Evolutionary conservation across 2,888 invertebrate species (phyloP), one percentile per base, ranked within the genome.

Genomic region (Carabus problematicus): DNA sequence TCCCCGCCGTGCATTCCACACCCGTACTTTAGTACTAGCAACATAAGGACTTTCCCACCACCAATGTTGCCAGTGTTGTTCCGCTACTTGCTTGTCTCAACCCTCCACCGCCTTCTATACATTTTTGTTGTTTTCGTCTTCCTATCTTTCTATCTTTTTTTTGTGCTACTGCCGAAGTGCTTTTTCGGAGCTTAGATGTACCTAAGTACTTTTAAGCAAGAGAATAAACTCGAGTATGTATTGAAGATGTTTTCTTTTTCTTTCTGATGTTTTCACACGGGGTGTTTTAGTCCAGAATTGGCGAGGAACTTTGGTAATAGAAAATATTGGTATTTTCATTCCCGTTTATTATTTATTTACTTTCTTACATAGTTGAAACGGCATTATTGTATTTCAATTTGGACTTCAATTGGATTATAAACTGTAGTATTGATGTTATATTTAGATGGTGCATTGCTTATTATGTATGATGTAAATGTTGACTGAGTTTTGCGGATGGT

Each of bases 101-200:
- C 11, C 45, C 14, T 7, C 1, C 2, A 40, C 39, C 8, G 49
- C 43, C 47, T 61, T 29, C 59, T 14, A 59, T 42, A 39, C 49
- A 39, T 49, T 62, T 43, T 47, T 47, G 47, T 47, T 61, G 18
- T 19, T 52, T 16, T 52, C 18, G 52, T 1, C 52, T 56, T n/a
- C n/a, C n/a, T n/a, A n/a, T n/a, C n/a, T n/a, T n/a, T n/a, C n/a
- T n/a, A n/a, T n/a, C n/a, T n/a, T n/a, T 61, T 47, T 29, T 62
- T 47, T 39, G 45, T 62, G 6, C 29, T 29, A 29, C 43, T 45
- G 45, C 11, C 39, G 16, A 56, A 62, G 49, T 49, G 62, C 62
- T 62, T 62, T 40, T 62, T 49, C 29, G 49, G 47, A 49, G 62
- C 49, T 62, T 62, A 62, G 47, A 11, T 29, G 49, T 45, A 62